Evolutionary conservation across 2,888 invertebrate genomes (phyloP).

Genomic region (Drosophila hamatofila): DNA sequence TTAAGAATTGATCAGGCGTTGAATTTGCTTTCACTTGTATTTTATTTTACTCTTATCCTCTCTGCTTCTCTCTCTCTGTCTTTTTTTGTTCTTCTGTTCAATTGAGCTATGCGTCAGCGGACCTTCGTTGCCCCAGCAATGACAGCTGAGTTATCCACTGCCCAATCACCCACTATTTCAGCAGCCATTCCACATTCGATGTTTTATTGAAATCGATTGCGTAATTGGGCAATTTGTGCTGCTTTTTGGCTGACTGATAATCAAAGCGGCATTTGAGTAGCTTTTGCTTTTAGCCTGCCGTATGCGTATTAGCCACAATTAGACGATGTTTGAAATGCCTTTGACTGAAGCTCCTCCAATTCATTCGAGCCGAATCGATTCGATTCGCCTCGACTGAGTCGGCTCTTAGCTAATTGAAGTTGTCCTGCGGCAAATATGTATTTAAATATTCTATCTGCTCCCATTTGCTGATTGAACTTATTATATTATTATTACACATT

Average conservation of each 20-base stretch:
- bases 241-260: constrained; percentile 39
- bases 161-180: background rate
- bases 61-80: background rate
- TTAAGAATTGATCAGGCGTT: constrained; percentile 62
- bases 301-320: constrained; percentile 31
- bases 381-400: background rate
- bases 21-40: constrained; percentile 55
- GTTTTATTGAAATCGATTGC: constrained; percentile 65
- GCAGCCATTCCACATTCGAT: constrained; percentile 4
- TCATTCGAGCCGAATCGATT: background rate
- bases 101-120: constrained; percentile 28
- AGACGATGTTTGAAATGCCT: constrained; percentile 16
- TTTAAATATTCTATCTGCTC: background rate
- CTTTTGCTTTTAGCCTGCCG: constrained; percentile 19
- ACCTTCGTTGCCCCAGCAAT: constrained; percentile 43
- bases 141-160: constrained; percentile 20
- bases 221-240: constrained; percentile 67
- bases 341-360: constrained; percentile 1
- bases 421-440: background rate
- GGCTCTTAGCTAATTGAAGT: constrained; percentile 26
- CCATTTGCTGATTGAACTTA: constrained; percentile 10
- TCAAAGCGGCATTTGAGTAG: constrained; percentile 33
- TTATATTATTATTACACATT: constrained; percentile 49
- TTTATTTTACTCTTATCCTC: constrained; percentile 22
- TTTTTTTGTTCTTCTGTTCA: constrained; percentile 11